Base-by-base conservation (phyloP, 2,888 invertebrate species). In the Polydrusus tereticollis region DNA sequence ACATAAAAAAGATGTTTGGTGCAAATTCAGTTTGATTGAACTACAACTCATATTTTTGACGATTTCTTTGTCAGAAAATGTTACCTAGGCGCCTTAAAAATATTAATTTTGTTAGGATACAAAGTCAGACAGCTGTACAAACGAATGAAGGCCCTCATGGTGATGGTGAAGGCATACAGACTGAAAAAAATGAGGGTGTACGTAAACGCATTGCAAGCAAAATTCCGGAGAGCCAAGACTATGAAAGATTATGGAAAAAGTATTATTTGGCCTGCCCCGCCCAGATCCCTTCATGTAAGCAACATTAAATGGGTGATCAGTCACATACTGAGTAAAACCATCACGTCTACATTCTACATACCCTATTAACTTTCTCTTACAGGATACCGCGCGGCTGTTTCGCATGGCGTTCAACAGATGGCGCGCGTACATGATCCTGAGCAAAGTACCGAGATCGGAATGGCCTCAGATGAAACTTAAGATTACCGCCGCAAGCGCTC, bases 391-490 rank as follows among this genome's bases (percentile, higher is more conserved):
- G 12, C 86, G 89, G 1, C 84, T 89, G 18, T 86, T 94, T 72
- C 89, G 88, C 65, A 86, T 86, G 58, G 89, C 93, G 12, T 93
- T 89, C 81, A 88, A 91, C n/a, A 88, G 93, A 77, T 98, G 98
- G 98, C 88, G 96, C 69, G 97, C 97, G 0, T 91, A 88, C 86
- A 94, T 94, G 89, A 90, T 95, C 64, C 89, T 98, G n/a, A 88
- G 89, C 78, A 91, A 92, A 70, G 90, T 96, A 76, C 96, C 95
- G 1, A 87, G 90, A 69, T 88, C 90, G 33, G 95, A 97, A 82
- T 95, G 98, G 95, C 94, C 95, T 7, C 94, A 96, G 84, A 89
- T 98, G 78, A 89, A 92, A 69, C 84, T 94, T 70, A 95, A 95
- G 87, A 91, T 94, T 77, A 88, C 90, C 14, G 93, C 95, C 0